A percentile compares a stretch with the other conserved stretches of the same genome.
These are phyloP conservation scores for Argyrosomus japonicus DNA, from an alignment of 2,113 vertebrate species.

Conservation along the genomic window DNA sequence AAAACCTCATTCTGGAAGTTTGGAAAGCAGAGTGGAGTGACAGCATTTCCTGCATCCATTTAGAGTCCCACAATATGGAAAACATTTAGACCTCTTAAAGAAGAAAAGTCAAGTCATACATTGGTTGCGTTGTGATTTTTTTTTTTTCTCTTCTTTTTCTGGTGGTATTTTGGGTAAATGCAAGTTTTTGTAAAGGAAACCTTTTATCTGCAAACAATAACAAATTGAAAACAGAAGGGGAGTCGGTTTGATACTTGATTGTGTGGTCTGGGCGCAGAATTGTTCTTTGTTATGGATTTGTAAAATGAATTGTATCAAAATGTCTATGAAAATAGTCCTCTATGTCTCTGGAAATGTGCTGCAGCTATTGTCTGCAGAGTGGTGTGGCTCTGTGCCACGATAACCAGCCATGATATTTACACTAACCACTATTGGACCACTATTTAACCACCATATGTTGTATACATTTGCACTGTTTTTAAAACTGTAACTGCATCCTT, in stretches of 20 bases:
- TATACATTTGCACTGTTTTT: constrained; percentile 40
- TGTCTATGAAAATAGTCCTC: constrained; percentile 37
- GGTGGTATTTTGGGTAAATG: constrained; percentile 61
- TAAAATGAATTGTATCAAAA: constrained; percentile 37
- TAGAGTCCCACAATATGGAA: constrained; percentile 83
- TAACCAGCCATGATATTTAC: constrained; percentile 62
- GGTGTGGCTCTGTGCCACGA: constrained; percentile 42
- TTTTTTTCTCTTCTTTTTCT: constrained; percentile 12
- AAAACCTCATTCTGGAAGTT: constrained; percentile 75
- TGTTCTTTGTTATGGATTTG: constrained; percentile 56
- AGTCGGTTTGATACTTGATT: constrained; percentile 54
- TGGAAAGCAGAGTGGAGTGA: constrained; percentile 74
- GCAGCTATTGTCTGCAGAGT: constrained; percentile 50
- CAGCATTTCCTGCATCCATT: constrained; percentile 83
- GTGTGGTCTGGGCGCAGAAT: constrained; percentile 52
- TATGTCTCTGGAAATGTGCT: constrained; percentile 43
- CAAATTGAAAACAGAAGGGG: constrained; percentile 68
- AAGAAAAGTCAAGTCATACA: constrained; percentile 62
- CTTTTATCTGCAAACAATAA: constrained; percentile 71
- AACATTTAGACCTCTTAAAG: constrained; percentile 71
- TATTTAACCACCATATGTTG: constrained; percentile 44
- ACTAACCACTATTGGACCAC: constrained; percentile 34
- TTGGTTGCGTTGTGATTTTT: neutral
- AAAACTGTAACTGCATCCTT: constrained; percentile 31
- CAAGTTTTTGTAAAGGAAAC: constrained; percentile 63